Percentiles rank a stretch among this genome's conserved stretches.
Evolutionary conservation across 2,888 invertebrate species (phyloP).

Genomic region (Meandrusa payeni): DNA sequence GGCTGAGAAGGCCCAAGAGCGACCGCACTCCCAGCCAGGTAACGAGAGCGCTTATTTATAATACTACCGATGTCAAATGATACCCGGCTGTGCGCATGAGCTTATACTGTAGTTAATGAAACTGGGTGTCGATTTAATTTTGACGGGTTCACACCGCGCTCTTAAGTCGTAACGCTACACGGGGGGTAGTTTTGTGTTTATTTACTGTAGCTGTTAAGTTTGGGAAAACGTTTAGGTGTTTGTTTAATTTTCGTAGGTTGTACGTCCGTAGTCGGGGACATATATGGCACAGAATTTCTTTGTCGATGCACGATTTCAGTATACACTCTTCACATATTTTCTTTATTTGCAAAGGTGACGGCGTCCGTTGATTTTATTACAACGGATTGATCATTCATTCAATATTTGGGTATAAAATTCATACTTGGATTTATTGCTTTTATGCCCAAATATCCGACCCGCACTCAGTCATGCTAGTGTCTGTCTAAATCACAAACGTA

Average conservation of each 20-base stretch:
- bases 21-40: conserved; percentile 82
- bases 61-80: conserved; percentile 55
- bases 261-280: conserved; percentile 50
- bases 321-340: conserved; percentile 44
- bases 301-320: conserved; percentile 60
- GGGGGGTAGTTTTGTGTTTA: conserved; percentile 44
- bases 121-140: conserved; percentile 50
- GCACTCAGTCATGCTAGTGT: conserved; percentile 13
- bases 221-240: conserved; percentile 29
- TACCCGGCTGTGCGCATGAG: conserved; percentile 67
- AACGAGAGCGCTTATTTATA: conserved; percentile 69
- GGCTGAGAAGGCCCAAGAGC: conserved; percentile 80
- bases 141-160: conserved; percentile 67
- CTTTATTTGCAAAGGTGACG: conserved; percentile 52
- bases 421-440: too few relatives aligned
- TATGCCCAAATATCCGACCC: conserved; percentile 7
- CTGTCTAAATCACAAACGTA: conserved; percentile 20
- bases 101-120: conserved; percentile 58
- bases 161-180: conserved; percentile 34
- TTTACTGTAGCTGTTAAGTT: conserved; percentile 38
- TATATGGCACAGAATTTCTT: conserved; percentile 55
- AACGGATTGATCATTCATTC: not conserved
- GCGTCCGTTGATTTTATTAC: conserved; percentile 37
- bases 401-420: conserved; percentile 13
- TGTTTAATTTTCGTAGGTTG: conserved; percentile 30